phyloP scores from a whole-genome alignment of 2,888 invertebrate genomes.

The Pyrrhosoma nymphula region DNA sequence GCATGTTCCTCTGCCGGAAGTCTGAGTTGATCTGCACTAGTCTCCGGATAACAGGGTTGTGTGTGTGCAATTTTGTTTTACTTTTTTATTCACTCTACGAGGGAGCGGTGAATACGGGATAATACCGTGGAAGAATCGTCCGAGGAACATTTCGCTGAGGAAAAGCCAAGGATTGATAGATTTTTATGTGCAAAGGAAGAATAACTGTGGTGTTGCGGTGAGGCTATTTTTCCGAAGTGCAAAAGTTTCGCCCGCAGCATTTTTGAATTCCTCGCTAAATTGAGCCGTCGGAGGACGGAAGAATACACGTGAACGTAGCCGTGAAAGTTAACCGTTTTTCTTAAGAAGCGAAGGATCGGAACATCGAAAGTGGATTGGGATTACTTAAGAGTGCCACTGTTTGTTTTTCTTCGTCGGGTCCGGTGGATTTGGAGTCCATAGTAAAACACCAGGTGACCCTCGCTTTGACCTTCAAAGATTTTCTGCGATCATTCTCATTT shows the following conservation, averaged over 20 bases:
- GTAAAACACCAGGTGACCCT: background rate
- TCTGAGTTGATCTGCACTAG: background rate
- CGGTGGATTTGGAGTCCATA: background rate
- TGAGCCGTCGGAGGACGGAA: background rate
- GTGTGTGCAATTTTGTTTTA: background rate
- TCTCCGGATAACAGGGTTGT: background rate
- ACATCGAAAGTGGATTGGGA: background rate
- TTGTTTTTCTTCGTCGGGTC: background rate
- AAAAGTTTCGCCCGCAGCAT: background rate
- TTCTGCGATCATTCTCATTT: background rate
- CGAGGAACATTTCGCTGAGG: background rate
- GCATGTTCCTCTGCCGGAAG: background rate
- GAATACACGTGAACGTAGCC: background rate
- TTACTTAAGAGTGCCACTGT: background rate
- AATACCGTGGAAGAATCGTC: background rate
- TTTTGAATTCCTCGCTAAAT: background rate
- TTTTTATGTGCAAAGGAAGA: background rate
- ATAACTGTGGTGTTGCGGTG: background rate
- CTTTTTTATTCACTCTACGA: background rate
- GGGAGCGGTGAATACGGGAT: background rate
- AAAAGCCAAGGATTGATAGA: background rate
- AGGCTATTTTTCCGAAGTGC: background rate
- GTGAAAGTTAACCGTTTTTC: background rate
- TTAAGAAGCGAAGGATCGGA: background rate
- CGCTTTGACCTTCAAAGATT: background rate